phyloP scores from a whole-genome alignment of 1,140 invertebrate genomes.

The Bilobella aurantiaca region DNA sequence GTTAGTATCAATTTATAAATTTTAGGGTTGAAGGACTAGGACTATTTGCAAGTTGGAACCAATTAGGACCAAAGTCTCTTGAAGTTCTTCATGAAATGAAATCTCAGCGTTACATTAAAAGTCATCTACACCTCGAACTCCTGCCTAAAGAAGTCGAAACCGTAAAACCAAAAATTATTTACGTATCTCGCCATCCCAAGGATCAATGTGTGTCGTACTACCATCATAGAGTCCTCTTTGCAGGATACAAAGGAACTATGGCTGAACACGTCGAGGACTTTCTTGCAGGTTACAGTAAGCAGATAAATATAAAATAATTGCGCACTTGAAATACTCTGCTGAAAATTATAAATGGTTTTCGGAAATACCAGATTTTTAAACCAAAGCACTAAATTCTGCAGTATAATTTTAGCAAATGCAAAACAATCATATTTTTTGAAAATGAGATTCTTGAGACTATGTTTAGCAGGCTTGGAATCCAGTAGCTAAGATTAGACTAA shows the following conservation, averaged over 20 bases:
- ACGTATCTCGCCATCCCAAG: conserved; percentile 41
- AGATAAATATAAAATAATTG: background rate
- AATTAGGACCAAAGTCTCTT: too few species aligned
- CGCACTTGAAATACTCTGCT: background rate
- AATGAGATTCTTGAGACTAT: too few species aligned
- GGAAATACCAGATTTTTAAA: too few species aligned
- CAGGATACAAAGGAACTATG: conserved; percentile 39
- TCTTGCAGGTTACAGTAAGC: conserved; percentile 16
- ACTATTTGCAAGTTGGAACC: too few species aligned
- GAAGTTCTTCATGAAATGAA: conserved; percentile 4
- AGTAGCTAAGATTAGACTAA: too few species aligned
- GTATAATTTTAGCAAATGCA: too few species aligned
- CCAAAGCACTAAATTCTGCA: too few species aligned
- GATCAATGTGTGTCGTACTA: conserved; percentile 44
- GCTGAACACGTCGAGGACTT: conserved; percentile 31
- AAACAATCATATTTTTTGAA: too few species aligned
- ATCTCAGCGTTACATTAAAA: conserved; percentile 59
- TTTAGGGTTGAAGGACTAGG: too few species aligned
- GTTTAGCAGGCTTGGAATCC: too few species aligned
- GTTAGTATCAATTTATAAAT: too few species aligned
- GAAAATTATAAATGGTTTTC: background rate
- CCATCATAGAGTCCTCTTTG: conserved; percentile 37
- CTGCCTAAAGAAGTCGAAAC: conserved; percentile 35
- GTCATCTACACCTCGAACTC: conserved; percentile 63
- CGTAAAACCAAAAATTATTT: conserved; percentile 39